Evolutionary conservation across 2,888 invertebrate species (phyloP), one percentile per base, ranked within the genome.

Genomic region (Neelides folsomi): DNA sequence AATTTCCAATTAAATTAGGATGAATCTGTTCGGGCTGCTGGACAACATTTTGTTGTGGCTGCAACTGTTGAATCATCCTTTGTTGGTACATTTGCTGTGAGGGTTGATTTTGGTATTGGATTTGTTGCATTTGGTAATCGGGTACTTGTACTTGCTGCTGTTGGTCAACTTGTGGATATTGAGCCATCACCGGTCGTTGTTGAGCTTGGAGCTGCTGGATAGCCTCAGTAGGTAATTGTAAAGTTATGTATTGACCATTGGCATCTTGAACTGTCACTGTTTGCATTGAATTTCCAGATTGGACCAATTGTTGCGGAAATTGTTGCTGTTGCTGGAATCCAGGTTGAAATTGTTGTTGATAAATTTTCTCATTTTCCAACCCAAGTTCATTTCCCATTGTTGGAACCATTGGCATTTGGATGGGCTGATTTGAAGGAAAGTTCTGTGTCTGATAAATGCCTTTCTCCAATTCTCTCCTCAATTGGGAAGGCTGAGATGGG

Each of bases 231-330:
- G 49, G 53, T n/a, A 53, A 15, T 20, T 47, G 49, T 1, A 50
- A 2, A 2, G 15, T 46, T 1, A 42, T n/a, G 7, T 46, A 8
- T 42, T 50, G 46, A 5, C 53, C 53, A 49, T 41, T 49, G 5
- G 50, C 15, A 20, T 53, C 53, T 27, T 53, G 53, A 20, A 53
- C 10, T 34, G 48, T 47, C 8, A 50, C 16, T 2, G 18, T 48
- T 40, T 48, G 48, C 12, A 40, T 19, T 9, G 3, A 39, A 13
- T 16, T 39, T 34, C 8, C 10, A 12, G 38, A 38, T 18, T 38
- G 47, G 15, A 13, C 4, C 12, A 7, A 38, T 12, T 18, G 36
- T 19, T 40, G 15, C 27, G 13, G 13, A 13, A 39, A 16, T 7
- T 18, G n/a, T 37, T 12, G 6, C 19, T 10, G 27, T 4, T 27